A percentile compares a stretch with the other conserved stretches of the same genome.
Conservation (phyloP, 2,113 vertebrate genomes). For the Machaerirhynchus nigripectus region DNA sequence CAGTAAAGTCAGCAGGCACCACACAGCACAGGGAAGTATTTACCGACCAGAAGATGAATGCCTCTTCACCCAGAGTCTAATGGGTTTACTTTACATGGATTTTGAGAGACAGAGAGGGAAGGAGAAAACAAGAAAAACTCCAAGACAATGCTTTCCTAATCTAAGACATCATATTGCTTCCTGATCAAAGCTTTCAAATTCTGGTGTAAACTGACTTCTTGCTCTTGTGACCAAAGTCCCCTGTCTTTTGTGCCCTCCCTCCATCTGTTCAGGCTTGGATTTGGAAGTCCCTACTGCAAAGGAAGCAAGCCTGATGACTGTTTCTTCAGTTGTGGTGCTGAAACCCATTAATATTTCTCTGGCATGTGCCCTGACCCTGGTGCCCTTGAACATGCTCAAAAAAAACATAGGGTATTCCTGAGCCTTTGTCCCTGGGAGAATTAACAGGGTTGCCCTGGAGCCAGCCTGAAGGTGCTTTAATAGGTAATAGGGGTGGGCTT, state of each 20-base stretch:
- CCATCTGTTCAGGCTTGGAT: neutral
- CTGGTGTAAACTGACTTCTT: neutral
- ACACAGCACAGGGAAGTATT: neutral
- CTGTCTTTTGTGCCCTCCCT: neutral
- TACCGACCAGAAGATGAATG: neutral
- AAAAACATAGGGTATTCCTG: neutral
- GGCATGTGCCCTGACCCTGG: constrained; percentile 19
- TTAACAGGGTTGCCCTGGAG: constrained; percentile 47
- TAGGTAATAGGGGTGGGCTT: constrained; percentile 13
- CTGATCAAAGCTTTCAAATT: neutral
- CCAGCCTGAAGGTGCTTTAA: constrained; percentile 36
- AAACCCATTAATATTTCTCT: constrained; percentile 20
- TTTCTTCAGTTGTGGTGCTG: neutral
- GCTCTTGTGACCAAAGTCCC: neutral
- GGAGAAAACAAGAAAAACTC: neutral
- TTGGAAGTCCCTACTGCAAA: neutral
- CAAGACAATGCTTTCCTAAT: neutral
- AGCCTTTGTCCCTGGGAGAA: constrained; percentile 50
- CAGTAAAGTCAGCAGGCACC: neutral
- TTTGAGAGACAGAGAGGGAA: neutral
- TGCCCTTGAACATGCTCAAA: constrained; percentile 23
- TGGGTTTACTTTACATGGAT: neutral
- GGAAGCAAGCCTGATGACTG: neutral
- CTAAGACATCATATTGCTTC: neutral
- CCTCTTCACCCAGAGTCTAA: neutral